Conservation (phyloP, 2,113 vertebrate species). For the Forbesichthys agassizii region DNA sequence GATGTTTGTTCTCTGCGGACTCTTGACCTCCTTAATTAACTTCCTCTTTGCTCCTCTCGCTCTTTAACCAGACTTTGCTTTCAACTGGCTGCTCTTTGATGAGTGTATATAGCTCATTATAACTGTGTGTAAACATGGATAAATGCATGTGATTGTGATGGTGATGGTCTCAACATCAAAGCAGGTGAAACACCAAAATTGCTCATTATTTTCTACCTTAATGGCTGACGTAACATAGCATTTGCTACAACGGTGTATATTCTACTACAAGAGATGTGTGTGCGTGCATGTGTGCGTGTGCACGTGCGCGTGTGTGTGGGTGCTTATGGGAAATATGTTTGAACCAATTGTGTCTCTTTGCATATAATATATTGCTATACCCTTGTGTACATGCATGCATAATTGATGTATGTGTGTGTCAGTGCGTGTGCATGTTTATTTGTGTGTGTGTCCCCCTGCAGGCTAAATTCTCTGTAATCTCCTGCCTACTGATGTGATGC, state of each 20-base stretch:
- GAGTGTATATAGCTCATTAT: slow-evolving; percentile 28
- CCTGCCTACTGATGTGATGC: slow-evolving; percentile 30
- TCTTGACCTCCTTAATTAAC: slow-evolving; percentile 49
- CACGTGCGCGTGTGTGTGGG: background rate
- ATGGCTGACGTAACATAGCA: slow-evolving; percentile 34
- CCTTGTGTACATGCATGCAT: background rate
- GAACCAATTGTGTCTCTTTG: background rate
- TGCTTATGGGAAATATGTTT: background rate
- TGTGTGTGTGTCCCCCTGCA: slow-evolving; percentile 6
- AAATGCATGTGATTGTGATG: slow-evolving; percentile 38
- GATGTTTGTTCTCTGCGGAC: slow-evolving; percentile 22
- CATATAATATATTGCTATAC: slow-evolving; percentile 3
- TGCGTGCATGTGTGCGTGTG: background rate
- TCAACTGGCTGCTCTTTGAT: slow-evolving; percentile 27
- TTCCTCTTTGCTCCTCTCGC: slow-evolving; percentile 13
- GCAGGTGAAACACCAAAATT: slow-evolving; percentile 58
- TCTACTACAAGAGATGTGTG: background rate
- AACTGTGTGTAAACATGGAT: slow-evolving; percentile 51
- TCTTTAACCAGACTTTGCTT: slow-evolving; percentile 42
- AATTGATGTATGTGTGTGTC: background rate
- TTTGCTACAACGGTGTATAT: background rate
- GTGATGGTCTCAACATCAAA: slow-evolving; percentile 39
- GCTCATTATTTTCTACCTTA: slow-evolving; percentile 39
- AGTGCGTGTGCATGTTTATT: background rate
- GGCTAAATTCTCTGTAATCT: slow-evolving; percentile 23